Evolutionary conservation across 2,888 invertebrate genomes (phyloP).

Genomic region (Priocnemis perturbator): DNA sequence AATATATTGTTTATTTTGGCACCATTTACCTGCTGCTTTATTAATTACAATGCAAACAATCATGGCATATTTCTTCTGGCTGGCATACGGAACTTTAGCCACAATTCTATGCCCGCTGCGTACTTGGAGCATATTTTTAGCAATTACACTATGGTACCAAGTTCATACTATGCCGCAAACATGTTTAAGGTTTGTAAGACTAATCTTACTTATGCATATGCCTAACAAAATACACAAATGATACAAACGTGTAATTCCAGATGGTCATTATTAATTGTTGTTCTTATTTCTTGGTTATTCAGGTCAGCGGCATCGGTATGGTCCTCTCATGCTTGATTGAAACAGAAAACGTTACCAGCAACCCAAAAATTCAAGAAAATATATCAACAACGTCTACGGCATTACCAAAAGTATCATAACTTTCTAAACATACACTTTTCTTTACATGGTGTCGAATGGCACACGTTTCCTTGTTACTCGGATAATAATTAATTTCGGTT

Average conservation of each 20-base stretch:
- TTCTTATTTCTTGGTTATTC: conserved; percentile 13
- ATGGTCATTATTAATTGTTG: no score
- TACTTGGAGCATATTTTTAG: conserved; percentile 86
- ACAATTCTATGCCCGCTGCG: conserved; percentile 86
- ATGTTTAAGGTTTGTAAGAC: conserved; percentile 78
- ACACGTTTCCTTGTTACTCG: no score
- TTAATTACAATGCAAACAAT: conserved; percentile 63
- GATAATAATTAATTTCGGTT: background rate
- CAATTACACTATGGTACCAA: conserved; percentile 82
- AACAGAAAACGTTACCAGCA: background rate
- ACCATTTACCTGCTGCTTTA: conserved; percentile 63
- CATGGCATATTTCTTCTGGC: conserved; percentile 83
- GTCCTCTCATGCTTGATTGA: conserved; percentile 34
- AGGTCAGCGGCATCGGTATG: conserved; percentile 49
- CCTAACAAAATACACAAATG: background rate
- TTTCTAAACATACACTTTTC: no score
- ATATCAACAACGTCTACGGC: background rate
- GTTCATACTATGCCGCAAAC: conserved; percentile 79
- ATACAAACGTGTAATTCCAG: background rate
- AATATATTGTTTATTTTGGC: conserved; percentile 55
- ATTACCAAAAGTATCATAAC: no score
- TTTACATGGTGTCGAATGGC: no score
- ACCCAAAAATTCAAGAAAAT: conserved; percentile 10
- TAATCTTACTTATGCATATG: background rate
- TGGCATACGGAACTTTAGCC: conserved; percentile 87